A percentile compares a stretch with the other conserved stretches of the same genome.
Evolutionary conservation across 64 coral and sea anemone species (phyloP).

Genomic region (Catalaphyllia jardinei): DNA sequence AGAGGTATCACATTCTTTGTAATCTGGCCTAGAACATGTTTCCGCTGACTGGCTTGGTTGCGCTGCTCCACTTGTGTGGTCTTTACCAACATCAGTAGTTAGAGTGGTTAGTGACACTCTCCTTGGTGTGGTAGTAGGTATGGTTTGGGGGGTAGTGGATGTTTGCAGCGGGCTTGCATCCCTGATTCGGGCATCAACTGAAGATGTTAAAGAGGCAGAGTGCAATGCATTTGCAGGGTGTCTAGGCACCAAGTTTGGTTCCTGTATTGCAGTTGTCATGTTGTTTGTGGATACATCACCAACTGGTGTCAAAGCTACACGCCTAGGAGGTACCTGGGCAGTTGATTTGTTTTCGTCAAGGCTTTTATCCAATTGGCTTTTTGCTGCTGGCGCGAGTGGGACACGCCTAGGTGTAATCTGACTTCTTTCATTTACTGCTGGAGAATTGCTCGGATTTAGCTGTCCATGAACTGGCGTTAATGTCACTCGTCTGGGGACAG

Average conservation of each 20-base stretch:
- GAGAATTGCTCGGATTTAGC: neutral
- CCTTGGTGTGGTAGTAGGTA: neutral
- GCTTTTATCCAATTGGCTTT: neutral
- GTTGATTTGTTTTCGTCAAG: slow-evolving; percentile 25
- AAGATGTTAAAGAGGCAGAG: neutral
- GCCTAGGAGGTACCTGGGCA: slow-evolving; percentile 45
- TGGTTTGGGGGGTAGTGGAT: neutral
- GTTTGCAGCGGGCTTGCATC: neutral
- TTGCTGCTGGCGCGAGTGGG: neutral
- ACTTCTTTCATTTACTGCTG: neutral
- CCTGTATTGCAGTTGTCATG: neutral
- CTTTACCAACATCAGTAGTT: neutral
- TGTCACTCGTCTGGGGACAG: neutral
- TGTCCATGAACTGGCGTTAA: neutral
- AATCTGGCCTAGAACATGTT: no score
- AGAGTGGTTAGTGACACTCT: neutral
- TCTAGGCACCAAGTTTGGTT: neutral
- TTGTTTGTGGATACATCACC: neutral
- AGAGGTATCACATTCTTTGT: no score
- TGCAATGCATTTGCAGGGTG: neutral
- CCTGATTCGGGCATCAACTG: neutral
- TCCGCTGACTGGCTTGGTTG: neutral
- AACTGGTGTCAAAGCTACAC: slow-evolving; percentile 18
- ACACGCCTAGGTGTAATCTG: slow-evolving; percentile 24
- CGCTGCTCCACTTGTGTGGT: neutral